Evolutionary conservation across 2,113 vertebrate species (phyloP).

Genomic region (Poecile atricapillus): DNA sequence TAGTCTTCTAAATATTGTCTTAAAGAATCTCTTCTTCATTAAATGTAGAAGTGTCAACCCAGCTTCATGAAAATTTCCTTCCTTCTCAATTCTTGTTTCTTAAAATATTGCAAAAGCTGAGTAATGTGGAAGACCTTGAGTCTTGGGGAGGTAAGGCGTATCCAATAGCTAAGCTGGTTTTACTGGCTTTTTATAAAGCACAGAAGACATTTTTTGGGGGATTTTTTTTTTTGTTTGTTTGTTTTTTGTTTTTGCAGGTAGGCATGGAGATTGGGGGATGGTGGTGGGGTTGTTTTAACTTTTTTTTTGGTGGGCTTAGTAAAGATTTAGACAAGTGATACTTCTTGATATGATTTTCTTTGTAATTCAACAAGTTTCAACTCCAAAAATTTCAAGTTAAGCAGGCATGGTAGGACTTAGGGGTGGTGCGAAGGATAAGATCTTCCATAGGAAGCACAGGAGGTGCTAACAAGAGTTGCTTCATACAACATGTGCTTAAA

Average conservation of each 20-base stretch:
- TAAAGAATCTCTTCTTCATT: not conserved
- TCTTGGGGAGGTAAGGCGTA: not conserved
- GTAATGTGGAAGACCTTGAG: not conserved
- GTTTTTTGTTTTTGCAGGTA: not conserved
- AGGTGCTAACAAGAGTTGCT: not conserved
- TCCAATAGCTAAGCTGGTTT: not conserved
- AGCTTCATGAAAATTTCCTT: not conserved
- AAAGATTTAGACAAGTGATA: not conserved
- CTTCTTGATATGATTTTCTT: not conserved
- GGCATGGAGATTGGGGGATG: rapidly evolving
- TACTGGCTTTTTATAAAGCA: not conserved
- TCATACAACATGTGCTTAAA: not conserved
- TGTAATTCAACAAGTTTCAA: not conserved
- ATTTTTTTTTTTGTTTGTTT: not conserved
- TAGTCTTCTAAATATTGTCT: not conserved
- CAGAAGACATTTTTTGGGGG: not conserved
- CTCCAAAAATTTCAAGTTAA: not conserved
- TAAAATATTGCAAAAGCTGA: not conserved
- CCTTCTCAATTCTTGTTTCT: not conserved
- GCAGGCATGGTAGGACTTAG: not conserved
- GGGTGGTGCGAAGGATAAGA: not conserved
- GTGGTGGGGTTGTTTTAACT: not conserved
- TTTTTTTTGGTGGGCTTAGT: not conserved
- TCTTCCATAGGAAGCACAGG: not conserved
- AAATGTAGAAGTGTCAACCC: not conserved